phyloP scores from a whole-genome alignment of 2,113 vertebrate genomes.

The Anhinga anhinga region DNA sequence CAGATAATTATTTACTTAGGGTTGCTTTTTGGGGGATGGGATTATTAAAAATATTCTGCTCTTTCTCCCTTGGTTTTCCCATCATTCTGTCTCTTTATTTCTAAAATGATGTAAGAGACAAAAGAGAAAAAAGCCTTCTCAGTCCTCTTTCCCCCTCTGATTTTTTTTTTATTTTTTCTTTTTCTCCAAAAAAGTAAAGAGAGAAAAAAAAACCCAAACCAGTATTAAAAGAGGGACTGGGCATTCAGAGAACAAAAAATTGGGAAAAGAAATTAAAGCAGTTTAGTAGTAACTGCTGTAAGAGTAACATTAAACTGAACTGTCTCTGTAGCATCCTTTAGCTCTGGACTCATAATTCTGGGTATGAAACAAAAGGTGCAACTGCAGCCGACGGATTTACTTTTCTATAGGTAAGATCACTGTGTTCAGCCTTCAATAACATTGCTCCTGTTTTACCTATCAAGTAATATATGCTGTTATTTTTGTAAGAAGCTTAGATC shows the following conservation, averaged over 20 bases:
- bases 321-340: not conserved
- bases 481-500: not conserved
- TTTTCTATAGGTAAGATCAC: not conserved
- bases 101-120: fast-evolving
- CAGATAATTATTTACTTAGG: not conserved
- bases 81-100: not conserved
- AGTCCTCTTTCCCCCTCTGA: not conserved
- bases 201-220: not conserved
- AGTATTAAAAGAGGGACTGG: not conserved
- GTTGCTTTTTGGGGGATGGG: not conserved
- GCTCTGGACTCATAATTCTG: not conserved
- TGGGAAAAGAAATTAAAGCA: not conserved
- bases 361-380: not conserved
- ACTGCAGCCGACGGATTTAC: not conserved
- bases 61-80: not conserved
- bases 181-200: not conserved
- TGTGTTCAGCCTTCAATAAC: not conserved
- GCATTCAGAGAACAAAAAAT: not conserved
- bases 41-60: not conserved
- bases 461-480: not conserved
- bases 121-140: not conserved
- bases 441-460: not conserved
- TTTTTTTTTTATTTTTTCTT: not conserved
- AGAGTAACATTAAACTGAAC: not conserved
- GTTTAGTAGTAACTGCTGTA: not conserved